Evolutionary conservation across 2,113 vertebrate species (phyloP).

Genomic region (Stigmatopora nigra): DNA sequence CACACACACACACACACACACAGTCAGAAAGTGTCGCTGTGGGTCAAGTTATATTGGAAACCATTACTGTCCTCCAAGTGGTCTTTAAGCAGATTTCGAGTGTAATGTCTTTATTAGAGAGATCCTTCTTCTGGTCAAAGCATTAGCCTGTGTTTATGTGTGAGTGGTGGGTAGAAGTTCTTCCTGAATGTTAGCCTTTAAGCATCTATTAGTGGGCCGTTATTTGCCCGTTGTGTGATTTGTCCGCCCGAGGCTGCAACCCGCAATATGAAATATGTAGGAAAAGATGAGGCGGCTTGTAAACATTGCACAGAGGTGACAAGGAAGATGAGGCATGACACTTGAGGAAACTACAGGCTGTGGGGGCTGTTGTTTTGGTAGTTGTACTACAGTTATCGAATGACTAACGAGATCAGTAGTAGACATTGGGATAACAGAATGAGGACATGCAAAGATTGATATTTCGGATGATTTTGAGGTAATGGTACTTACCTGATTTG

Average conservation of each 20-base stretch:
- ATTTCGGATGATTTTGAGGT: background rate
- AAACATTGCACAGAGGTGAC: slow-evolving; percentile 54
- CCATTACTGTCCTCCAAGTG: slow-evolving; percentile 66
- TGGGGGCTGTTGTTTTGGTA: slow-evolving; percentile 1
- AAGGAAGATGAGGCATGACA: slow-evolving; percentile 30
- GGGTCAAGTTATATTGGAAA: slow-evolving; percentile 69
- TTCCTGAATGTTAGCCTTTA: slow-evolving; percentile 27
- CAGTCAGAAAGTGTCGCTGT: slow-evolving; percentile 38
- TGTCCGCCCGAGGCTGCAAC: slow-evolving; percentile 46
- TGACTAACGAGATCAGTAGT: background rate
- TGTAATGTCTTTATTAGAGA: slow-evolving; percentile 70
- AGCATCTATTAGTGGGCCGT: slow-evolving; percentile 61
- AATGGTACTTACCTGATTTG: slow-evolving; percentile 79
- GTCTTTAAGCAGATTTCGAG: slow-evolving; percentile 69
- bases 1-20: slow-evolving; percentile 28
- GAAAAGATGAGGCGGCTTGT: slow-evolving; percentile 63
- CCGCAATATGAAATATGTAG: slow-evolving; percentile 66
- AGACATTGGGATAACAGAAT: background rate
- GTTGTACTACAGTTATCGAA: slow-evolving; percentile 28
- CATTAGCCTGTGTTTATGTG: slow-evolving; percentile 47
- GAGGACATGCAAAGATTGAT: background rate
- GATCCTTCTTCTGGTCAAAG: slow-evolving; percentile 67
- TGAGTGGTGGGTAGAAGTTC: slow-evolving; percentile 22
- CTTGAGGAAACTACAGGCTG: slow-evolving; percentile 17
- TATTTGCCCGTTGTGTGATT: slow-evolving; percentile 51